phyloP scores from a whole-genome alignment of 2,113 vertebrate species.

The Saiga tatarica region DNA sequence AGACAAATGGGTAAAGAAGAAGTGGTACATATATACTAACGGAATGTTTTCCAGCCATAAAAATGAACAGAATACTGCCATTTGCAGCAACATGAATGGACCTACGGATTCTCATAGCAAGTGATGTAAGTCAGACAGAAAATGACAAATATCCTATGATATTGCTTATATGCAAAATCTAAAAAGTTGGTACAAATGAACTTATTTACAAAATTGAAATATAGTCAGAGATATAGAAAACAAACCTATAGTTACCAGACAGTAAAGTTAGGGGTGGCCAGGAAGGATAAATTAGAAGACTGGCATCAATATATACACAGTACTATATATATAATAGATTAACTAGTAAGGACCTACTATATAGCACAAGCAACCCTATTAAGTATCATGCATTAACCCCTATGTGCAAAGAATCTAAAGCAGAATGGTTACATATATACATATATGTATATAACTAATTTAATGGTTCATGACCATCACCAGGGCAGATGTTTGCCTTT shows the following conservation, averaged over 20 bases:
- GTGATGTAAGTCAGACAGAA: background rate
- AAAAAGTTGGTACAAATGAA: background rate
- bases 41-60: background rate
- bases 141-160: background rate
- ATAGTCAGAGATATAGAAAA: background rate
- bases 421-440: background rate
- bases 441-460: background rate
- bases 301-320: background rate
- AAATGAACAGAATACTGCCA: background rate
- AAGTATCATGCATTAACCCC: background rate
- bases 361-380: background rate
- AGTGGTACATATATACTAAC: background rate
- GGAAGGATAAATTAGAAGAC: background rate
- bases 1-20: background rate
- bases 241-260: background rate
- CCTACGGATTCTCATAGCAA: background rate
- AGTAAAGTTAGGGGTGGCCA: background rate
- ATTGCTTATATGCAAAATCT: background rate
- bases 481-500: background rate
- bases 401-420: background rate
- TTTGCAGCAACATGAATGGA: background rate
- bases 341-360: background rate
- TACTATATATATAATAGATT: background rate
- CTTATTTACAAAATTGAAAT: background rate
- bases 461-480: background rate